phyloP scores from a whole-genome alignment of 2,113 vertebrate genomes.

The Poeciliopsis occidentalis region DNA sequence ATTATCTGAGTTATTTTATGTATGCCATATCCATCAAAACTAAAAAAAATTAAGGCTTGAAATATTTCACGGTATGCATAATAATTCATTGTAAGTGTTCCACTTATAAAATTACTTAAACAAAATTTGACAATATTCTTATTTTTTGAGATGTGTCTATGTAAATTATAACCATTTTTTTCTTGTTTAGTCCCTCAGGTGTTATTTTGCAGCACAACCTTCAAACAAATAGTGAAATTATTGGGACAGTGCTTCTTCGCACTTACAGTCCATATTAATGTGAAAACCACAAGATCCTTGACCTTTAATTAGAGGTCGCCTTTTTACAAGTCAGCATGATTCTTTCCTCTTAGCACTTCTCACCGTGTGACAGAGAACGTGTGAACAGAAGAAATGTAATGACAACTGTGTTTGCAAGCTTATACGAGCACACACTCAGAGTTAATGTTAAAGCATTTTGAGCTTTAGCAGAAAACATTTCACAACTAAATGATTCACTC shows the following conservation, averaged over 20 bases:
- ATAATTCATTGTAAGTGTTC: background rate
- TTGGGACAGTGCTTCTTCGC: slow-evolving; percentile 3
- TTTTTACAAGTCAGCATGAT: background rate
- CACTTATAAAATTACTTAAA: background rate
- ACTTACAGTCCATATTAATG: slow-evolving; percentile 13
- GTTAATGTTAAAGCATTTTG: background rate
- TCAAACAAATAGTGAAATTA: slow-evolving; percentile 26
- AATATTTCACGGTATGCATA: background rate
- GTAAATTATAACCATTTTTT: background rate
- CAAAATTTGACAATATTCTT: background rate
- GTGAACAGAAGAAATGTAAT: background rate
- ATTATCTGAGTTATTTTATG: too few relatives aligned
- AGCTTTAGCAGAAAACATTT: slow-evolving; percentile 2
- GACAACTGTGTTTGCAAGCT: slow-evolving; percentile 2
- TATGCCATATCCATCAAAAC: too few relatives aligned
- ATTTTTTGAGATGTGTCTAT: background rate
- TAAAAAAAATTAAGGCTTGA: too few relatives aligned
- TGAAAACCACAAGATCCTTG: slow-evolving; percentile 35
- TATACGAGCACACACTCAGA: background rate
- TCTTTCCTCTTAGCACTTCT: background rate
- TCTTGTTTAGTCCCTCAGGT: background rate
- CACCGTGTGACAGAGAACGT: background rate
- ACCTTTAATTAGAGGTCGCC: slow-evolving; percentile 38
- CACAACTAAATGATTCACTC: background rate
- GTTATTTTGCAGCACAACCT: background rate